These are phyloP conservation scores for Aurelia sp. DNA, from an alignment of 30 jellyfish, hydroid and myxozoan species.

Conservation along the genomic window DNA sequence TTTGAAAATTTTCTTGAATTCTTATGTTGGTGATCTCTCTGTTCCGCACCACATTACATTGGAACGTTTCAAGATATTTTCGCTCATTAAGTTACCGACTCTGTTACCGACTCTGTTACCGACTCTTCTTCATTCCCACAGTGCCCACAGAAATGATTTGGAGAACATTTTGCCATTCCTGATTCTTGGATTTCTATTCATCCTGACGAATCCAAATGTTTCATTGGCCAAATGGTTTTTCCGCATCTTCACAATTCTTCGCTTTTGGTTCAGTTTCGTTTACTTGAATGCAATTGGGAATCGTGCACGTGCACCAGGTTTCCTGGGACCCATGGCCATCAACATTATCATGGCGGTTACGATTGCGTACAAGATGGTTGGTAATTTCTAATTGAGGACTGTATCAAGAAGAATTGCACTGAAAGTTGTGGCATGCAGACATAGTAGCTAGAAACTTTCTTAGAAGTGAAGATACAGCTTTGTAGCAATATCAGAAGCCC, in stretches of 20 bases:
- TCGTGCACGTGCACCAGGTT: constrained; percentile 26
- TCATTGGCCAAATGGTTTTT: constrained; percentile 56
- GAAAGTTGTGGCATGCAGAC: too few relatives aligned
- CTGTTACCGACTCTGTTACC: too few relatives aligned
- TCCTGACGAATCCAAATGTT: constrained; percentile 58
- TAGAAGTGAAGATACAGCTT: too few relatives aligned
- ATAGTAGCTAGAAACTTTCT: too few relatives aligned
- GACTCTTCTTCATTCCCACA: neutral
- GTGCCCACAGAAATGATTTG: constrained; percentile 81
- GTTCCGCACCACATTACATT: too few relatives aligned
- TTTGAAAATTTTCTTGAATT: too few relatives aligned
- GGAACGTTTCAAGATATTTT: too few relatives aligned
- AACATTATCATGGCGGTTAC: constrained; percentile 13
- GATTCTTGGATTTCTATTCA: constrained; percentile 64
- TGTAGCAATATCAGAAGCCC: too few relatives aligned
- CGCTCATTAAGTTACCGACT: too few relatives aligned
- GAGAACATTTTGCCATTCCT: constrained; percentile 79
- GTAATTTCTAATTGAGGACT: too few relatives aligned
- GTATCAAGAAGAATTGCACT: too few relatives aligned
- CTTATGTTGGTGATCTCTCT: too few relatives aligned
- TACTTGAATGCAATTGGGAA: constrained; percentile 36
- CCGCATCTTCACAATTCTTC: constrained; percentile 74
- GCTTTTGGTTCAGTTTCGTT: constrained; percentile 49
- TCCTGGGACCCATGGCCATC: constrained; percentile 9
- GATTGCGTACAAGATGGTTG: neutral